Percentiles rank a stretch among this genome's conserved stretches.
Evolutionary conservation across 1,140 invertebrate species (phyloP).

Genomic region (Anastrepha obliqua): DNA sequence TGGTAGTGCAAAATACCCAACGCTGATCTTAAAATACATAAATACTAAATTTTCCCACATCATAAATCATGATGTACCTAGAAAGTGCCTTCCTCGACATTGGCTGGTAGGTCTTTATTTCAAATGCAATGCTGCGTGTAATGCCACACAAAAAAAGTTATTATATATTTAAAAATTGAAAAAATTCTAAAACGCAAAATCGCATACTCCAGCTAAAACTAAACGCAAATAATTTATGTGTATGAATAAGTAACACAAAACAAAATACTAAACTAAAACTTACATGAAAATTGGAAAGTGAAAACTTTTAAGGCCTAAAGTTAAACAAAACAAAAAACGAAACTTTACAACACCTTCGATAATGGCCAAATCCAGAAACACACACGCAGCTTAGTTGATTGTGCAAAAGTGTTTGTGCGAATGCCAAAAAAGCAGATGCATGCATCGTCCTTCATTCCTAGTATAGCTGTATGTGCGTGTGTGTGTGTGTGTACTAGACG

Average conservation of each 20-base stretch:
- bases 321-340: neutral
- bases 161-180: too few relatives aligned
- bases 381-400: neutral
- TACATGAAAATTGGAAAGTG: slow-evolving; percentile 20
- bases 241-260: neutral
- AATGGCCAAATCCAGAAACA: neutral
- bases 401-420: neutral
- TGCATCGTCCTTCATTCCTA: too few relatives aligned
- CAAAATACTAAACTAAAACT: slow-evolving; percentile 8
- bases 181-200: too few relatives aligned
- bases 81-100: too few relatives aligned
- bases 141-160: too few relatives aligned
- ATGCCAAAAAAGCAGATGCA: neutral
- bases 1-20: too few relatives aligned
- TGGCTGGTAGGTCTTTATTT: too few relatives aligned
- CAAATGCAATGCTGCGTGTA: too few relatives aligned
- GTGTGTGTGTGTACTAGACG: neutral
- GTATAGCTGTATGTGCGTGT: neutral
- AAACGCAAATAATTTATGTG: neutral
- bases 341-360: slow-evolving; percentile 22
- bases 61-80: too few relatives aligned
- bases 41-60: too few relatives aligned
- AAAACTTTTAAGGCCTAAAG: slow-evolving; percentile 29
- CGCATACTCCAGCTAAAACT: too few relatives aligned
- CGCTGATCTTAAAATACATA: too few relatives aligned